These are phyloP conservation scores for Simalia tracyae DNA, from an alignment of 2,797 vertebrate species.

Conservation along the genomic window DNA sequence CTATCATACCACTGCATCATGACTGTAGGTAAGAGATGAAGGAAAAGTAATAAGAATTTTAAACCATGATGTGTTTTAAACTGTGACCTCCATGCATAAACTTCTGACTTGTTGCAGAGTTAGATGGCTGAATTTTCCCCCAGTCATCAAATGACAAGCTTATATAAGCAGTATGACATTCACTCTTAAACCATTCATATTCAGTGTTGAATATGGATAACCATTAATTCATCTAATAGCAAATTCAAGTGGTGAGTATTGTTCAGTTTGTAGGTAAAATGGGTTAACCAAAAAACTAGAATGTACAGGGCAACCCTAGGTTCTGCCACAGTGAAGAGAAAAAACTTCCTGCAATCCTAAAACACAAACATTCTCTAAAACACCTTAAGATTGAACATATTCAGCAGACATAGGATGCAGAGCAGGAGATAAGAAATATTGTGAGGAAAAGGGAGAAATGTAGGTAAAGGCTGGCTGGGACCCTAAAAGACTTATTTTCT, in stretches of 20 bases:
- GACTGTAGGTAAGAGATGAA: not conserved
- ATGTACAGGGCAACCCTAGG: not conserved
- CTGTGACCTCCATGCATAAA: not conserved
- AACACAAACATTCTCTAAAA: not conserved
- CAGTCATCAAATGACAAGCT: not conserved
- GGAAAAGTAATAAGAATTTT: not conserved
- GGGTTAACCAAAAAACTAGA: not conserved
- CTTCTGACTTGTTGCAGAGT: not conserved
- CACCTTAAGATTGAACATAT: not conserved
- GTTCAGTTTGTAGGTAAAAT: not conserved
- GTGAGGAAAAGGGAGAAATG: not conserved
- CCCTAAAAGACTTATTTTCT: not conserved
- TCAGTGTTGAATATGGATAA: not conserved
- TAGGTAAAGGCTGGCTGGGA: not conserved
- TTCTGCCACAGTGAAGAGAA: not conserved
- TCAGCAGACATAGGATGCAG: not conserved
- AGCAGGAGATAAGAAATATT: not conserved
- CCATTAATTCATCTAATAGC: not conserved
- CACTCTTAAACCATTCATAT: not conserved
- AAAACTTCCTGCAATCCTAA: not conserved
- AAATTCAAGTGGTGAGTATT: not conserved
- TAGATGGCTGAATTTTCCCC: not conserved
- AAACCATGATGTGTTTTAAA: not conserved
- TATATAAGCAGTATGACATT: not conserved
- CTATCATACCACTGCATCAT: not conserved